Evolutionary conservation across 2,797 vertebrate genomes (phyloP).

Genomic region (Malacoctenus gilli): DNA sequence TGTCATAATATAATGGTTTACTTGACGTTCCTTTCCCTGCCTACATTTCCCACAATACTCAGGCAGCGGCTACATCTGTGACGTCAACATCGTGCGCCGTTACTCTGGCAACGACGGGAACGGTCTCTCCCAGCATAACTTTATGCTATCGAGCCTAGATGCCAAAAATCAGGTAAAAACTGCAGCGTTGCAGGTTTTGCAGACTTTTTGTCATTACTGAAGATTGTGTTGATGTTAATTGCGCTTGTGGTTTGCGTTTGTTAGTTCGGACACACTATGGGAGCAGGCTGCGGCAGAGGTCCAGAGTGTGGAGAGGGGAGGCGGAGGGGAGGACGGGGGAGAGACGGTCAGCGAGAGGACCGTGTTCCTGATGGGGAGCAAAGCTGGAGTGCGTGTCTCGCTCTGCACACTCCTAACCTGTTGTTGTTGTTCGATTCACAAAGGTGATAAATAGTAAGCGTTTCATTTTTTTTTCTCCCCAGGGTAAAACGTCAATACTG

Average conservation of each 20-base stretch:
- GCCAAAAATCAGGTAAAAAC: slow-evolving; percentile 76
- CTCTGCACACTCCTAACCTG: neutral
- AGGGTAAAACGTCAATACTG: slow-evolving; percentile 97
- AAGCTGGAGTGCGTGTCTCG: slow-evolving; percentile 83
- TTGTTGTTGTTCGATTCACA: neutral
- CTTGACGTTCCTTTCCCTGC: too few species aligned
- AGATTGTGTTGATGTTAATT: neutral
- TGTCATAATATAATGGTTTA: too few species aligned
- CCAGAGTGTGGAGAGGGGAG: slow-evolving; percentile 68
- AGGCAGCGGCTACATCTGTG: rapidly evolving
- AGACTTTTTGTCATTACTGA: rapidly evolving
- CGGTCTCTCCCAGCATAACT: rapidly evolving
- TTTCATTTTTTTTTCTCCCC: slow-evolving; percentile 26
- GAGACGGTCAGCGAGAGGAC: slow-evolving; percentile 83
- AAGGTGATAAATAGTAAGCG: too few species aligned
- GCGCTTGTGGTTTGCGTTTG: neutral
- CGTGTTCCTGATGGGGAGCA: slow-evolving; percentile 91
- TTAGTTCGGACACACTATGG: slow-evolving; percentile 91
- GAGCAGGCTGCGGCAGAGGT: slow-evolving; percentile 89
- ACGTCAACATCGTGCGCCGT: slow-evolving; percentile 59
- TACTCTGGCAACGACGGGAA: slow-evolving; percentile 60
- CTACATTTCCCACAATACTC: slow-evolving; percentile 40
- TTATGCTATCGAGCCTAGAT: slow-evolving; percentile 43
- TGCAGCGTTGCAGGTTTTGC: rapidly evolving
- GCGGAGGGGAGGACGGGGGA: slow-evolving; percentile 62